Evolutionary conservation across 1,140 invertebrate genomes (phyloP).

Genomic region (Hirudo medicinalis): DNA sequence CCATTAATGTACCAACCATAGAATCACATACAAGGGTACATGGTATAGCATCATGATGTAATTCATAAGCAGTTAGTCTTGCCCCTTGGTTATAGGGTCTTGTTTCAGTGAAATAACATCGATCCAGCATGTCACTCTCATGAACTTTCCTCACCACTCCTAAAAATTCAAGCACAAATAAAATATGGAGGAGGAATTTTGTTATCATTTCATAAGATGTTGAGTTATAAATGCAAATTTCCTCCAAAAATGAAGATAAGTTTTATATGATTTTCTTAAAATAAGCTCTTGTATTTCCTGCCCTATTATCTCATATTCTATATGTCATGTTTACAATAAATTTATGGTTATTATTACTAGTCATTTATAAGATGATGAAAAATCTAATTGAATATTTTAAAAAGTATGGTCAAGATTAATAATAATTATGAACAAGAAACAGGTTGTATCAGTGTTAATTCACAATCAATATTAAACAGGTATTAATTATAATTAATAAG

Average conservation of each 20-base stretch:
- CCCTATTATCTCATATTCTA: no score
- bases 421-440: no score
- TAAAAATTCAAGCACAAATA: constrained; percentile 25
- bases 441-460: no score
- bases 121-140: constrained; percentile 57
- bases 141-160: constrained; percentile 73
- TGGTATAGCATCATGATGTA: constrained; percentile 82
- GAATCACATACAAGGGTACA: constrained; percentile 84
- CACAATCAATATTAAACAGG: no score
- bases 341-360: no score
- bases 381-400: not conserved
- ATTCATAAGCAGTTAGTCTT: constrained; percentile 84
- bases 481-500: no score
- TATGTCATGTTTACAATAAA: no score
- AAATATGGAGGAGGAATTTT: not conserved
- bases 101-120: constrained; percentile 89
- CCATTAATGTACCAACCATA: constrained; percentile 82
- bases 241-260: not conserved
- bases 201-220: not conserved
- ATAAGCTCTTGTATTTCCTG: no score
- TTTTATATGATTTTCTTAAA: no score
- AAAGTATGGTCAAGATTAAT: no score
- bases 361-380: no score
- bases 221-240: not conserved
- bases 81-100: constrained; percentile 90